Conservation (phyloP, 2,113 vertebrate genomes). For the Rhynchomys soricoides region DNA sequence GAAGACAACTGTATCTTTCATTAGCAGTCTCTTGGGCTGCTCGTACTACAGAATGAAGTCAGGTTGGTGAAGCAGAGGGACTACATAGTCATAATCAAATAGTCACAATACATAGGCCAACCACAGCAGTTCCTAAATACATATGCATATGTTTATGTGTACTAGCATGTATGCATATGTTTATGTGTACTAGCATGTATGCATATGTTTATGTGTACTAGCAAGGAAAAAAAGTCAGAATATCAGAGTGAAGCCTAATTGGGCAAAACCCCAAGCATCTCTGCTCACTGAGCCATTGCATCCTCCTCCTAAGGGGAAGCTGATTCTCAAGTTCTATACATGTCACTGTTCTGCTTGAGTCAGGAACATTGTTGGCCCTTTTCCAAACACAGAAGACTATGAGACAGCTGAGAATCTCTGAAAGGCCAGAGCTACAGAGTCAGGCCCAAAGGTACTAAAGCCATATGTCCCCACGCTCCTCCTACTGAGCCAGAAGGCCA, state of each 20-base stretch:
- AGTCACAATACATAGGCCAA: background rate
- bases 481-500: conserved; percentile 1
- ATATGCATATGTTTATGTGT: background rate
- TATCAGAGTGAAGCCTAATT: background rate
- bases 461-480: background rate
- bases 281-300: background rate
- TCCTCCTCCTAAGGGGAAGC: background rate
- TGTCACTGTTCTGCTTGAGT: background rate
- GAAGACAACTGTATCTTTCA: conserved; percentile 14
- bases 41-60: background rate
- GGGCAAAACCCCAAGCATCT: background rate
- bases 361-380: background rate
- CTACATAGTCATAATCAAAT: background rate
- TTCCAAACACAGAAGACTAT: conserved; percentile 2
- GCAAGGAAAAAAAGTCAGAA: background rate
- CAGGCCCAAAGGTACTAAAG: background rate
- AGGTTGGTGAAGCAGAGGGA: background rate
- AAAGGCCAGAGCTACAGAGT: background rate
- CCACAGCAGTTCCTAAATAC: background rate
- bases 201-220: background rate
- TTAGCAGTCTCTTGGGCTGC: conserved; percentile 14
- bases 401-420: background rate
- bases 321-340: background rate
- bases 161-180: background rate
- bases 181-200: background rate